Evolutionary conservation across 2,797 vertebrate genomes (phyloP), one percentile per base, ranked within the genome.

Genomic region (Cryptoprocta ferox): DNA sequence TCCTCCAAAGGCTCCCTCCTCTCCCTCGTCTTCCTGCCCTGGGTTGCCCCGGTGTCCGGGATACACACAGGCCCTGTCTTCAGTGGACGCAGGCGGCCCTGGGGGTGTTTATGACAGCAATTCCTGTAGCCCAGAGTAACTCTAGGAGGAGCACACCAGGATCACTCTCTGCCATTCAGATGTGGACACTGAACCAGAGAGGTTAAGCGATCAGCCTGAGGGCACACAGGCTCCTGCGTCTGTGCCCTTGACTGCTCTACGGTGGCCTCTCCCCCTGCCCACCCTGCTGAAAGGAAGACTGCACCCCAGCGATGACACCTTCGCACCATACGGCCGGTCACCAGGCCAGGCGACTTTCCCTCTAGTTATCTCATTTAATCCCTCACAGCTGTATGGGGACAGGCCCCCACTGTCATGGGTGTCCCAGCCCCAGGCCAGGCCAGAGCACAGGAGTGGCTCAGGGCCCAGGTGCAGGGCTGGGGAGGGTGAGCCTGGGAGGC

Each of bases 81-180:
- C 28, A 35, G 35, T 7, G n/a, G 35, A 59, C 1, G 0, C 16
- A 0, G 2, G 3, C 6, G 5, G 56, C n/a, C 37, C 30, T 21
- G 59, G 2, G 13, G 56, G 42, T 71, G 21, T 73, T 53, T 56
- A 35, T 50, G 42, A 26, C 26, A 18, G 39, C 35, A 10, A 12
- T 24, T 91, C 73, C 19, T 5, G 48, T n/a, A n/a, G 70, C 35
- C 80, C 56, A 0, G 10, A 6, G 35, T 61, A 80, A 65, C 30
- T 63, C 24, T 10, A 5, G 2, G 4, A 37, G 5, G 45, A 61
- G 1, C 35, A 26, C 18, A 19, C 37, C 1, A 3, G 9, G 5
- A 2, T 50, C 32, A 10, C 6, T 28, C 45, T 56, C 75, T 16
- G 1, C 11, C 30, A 65, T 30, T 70, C 80, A 42, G 39, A 28